phyloP scores from a whole-genome alignment of 2,888 invertebrate genomes.

The Chirona hameri region DNA sequence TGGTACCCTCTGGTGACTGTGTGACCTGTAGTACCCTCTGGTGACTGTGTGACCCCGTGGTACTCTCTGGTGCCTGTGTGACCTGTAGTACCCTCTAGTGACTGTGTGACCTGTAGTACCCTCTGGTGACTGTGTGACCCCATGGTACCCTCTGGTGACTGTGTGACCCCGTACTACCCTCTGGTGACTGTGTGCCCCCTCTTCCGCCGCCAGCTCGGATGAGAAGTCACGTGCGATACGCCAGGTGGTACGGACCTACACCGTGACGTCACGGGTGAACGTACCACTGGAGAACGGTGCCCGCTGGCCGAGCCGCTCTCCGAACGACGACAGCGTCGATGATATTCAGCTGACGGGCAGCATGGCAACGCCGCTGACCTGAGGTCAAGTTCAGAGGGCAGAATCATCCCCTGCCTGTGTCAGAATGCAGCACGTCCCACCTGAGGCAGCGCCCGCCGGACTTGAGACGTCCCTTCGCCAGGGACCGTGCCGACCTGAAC shows the following conservation, averaged over 20 bases:
- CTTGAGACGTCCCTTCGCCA: background rate
- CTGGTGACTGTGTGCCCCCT: background rate
- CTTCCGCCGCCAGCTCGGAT: background rate
- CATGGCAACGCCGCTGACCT: background rate
- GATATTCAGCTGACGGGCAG: background rate
- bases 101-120: too few relatives aligned
- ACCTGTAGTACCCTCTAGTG: too few relatives aligned
- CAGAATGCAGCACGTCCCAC: background rate
- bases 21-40: too few relatives aligned
- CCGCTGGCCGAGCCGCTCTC: too few relatives aligned
- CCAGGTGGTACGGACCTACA: background rate
- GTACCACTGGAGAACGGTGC: background rate
- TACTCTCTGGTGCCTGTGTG: too few relatives aligned
- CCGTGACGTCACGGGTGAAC: background rate
- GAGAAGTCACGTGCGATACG: background rate
- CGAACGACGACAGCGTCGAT: too few relatives aligned
- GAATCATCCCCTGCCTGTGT: too few relatives aligned
- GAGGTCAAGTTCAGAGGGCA: background rate
- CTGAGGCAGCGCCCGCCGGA: background rate
- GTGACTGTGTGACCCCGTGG: too few relatives aligned
- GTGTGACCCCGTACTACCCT: background rate
- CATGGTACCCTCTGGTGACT: too few relatives aligned
- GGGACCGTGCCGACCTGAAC: too few relatives aligned
- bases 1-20: too few relatives aligned
- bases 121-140: too few relatives aligned